Conservation (phyloP, 1,140 invertebrate genomes). For the Cephus cinctus region DNA sequence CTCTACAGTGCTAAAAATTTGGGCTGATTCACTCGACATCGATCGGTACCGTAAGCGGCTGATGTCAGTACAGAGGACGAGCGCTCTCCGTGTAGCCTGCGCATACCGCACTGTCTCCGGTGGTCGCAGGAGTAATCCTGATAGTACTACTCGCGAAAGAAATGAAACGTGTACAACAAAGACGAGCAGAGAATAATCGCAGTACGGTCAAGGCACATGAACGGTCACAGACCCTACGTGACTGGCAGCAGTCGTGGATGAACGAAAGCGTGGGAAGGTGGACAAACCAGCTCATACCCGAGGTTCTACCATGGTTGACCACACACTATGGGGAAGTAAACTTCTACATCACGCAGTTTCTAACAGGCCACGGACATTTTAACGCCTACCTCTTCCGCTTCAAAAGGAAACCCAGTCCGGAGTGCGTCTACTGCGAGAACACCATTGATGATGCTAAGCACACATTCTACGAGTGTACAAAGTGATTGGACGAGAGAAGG, state of each 20-base stretch:
- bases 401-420: too few species aligned
- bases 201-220: slow-evolving; percentile 7
- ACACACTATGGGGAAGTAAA: too few species aligned
- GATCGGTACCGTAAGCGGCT: slow-evolving; percentile 18
- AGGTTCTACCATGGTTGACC: too few species aligned
- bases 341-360: too few species aligned
- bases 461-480: too few species aligned
- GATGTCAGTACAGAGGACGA: slow-evolving; percentile 18
- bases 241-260: slow-evolving; percentile 15
- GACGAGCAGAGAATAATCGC: neutral
- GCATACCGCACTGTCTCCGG: slow-evolving; percentile 26
- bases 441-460: too few species aligned
- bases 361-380: too few species aligned
- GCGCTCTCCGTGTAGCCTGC: slow-evolving; percentile 15
- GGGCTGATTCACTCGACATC: slow-evolving; percentile 14
- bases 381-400: too few species aligned
- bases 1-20: slow-evolving; percentile 27
- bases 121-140: slow-evolving; percentile 21
- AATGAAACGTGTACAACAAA: slow-evolving; percentile 1
- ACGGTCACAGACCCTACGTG: slow-evolving; percentile 1
- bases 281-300: slow-evolving; percentile 17
- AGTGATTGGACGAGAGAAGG: too few species aligned
- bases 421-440: too few species aligned
- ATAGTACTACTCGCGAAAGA: slow-evolving; percentile 27
- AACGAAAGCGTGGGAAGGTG: slow-evolving; percentile 16